Evolutionary conservation across 2,888 invertebrate species (phyloP).

Genomic region (Stictocephala bisonia): DNA sequence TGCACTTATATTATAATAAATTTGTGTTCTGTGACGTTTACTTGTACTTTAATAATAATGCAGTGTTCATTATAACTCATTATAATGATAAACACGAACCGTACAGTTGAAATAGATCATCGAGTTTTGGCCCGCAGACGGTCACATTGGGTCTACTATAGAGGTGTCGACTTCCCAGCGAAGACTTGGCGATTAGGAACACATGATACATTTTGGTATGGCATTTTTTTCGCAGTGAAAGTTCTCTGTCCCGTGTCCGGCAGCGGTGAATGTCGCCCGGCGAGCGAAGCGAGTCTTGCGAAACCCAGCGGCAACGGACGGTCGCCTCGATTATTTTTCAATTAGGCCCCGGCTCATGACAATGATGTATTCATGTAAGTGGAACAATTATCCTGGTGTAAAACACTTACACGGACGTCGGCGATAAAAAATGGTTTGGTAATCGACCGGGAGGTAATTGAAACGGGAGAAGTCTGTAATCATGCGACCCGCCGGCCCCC

Average conservation of each 20-base stretch:
- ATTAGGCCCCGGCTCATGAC: slow-evolving; percentile 44
- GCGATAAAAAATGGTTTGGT: slow-evolving; percentile 44
- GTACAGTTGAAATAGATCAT: no score
- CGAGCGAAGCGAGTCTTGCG: background rate
- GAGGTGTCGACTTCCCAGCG: no score
- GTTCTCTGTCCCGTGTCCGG: background rate
- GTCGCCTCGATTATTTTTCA: slow-evolving; percentile 43
- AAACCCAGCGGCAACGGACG: slow-evolving; percentile 12
- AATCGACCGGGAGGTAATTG: slow-evolving; percentile 45
- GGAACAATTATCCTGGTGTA: slow-evolving; percentile 44
- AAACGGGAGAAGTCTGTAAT: slow-evolving; percentile 40
- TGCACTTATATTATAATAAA: no score
- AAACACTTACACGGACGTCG: slow-evolving; percentile 45
- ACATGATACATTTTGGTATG: no score
- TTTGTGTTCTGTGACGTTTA: no score
- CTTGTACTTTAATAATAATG: no score
- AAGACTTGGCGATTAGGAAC: no score
- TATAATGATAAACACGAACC: no score
- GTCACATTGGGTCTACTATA: no score
- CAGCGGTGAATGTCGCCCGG: background rate
- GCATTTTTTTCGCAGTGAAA: no score
- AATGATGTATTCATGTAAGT: slow-evolving; percentile 45
- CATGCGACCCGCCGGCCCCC: slow-evolving; percentile 9
- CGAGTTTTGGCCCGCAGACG: no score
- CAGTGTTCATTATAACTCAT: no score